A percentile compares a stretch with the other conserved stretches of the same genome.
phyloP scores from a whole-genome alignment of 2,113 vertebrate species.

The Gymnarchus niloticus region DNA sequence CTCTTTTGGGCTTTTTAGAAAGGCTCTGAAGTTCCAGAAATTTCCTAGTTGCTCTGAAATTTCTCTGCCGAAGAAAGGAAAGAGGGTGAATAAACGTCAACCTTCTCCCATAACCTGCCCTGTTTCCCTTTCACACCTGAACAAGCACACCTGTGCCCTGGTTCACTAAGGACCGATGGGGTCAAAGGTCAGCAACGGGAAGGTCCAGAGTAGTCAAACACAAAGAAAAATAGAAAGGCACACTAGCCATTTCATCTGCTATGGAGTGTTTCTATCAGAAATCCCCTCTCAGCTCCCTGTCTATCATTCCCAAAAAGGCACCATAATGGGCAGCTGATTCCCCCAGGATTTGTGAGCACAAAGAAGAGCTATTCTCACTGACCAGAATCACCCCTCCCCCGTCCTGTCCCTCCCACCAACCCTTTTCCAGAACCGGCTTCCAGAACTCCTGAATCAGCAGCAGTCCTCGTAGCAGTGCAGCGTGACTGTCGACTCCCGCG shows the following conservation, averaged over 20 bases:
- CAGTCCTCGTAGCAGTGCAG: not conserved
- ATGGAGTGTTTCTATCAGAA: slow-evolving; percentile 37
- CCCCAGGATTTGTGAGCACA: slow-evolving; percentile 48
- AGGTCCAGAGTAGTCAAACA: slow-evolving; percentile 33
- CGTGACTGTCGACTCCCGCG: not conserved
- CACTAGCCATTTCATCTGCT: slow-evolving; percentile 45
- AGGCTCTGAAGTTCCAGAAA: not conserved
- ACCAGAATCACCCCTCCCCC: slow-evolving; percentile 23
- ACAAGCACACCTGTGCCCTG: slow-evolving; percentile 16
- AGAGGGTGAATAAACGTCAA: not conserved
- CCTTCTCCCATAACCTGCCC: not conserved
- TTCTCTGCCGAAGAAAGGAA: not conserved
- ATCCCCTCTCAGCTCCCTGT: slow-evolving; percentile 47
- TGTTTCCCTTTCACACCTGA: not conserved
- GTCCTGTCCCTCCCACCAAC: slow-evolving; percentile 21
- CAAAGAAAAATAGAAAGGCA: slow-evolving; percentile 28
- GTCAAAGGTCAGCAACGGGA: slow-evolving; percentile 1
- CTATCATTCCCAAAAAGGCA: slow-evolving; percentile 33
- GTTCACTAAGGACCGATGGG: not conserved
- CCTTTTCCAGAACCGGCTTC: slow-evolving; percentile 25
- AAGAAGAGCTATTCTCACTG: slow-evolving; percentile 28
- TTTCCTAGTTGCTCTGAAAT: not conserved
- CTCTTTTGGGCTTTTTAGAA: not conserved
- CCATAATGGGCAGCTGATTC: slow-evolving; percentile 45
- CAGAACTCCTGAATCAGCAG: slow-evolving; percentile 51